Conservation (phyloP, 2,797 vertebrate genomes). For the Monodelphis domestica region DNA sequence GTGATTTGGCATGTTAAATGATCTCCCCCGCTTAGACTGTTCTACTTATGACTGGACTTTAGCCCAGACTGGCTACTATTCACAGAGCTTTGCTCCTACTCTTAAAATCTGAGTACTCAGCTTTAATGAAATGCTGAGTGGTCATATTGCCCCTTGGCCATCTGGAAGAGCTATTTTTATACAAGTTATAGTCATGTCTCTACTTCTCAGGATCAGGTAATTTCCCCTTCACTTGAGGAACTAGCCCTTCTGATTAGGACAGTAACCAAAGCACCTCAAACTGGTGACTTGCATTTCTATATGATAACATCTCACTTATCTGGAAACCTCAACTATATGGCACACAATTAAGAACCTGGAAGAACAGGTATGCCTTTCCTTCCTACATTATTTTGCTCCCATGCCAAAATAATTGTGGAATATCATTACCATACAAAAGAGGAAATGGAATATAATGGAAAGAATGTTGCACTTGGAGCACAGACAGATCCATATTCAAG, state of each 20-base stretch:
- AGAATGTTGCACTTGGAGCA: neutral
- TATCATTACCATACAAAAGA: neutral
- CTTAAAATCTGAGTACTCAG: constrained; percentile 68
- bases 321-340: constrained; percentile 42
- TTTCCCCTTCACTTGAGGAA: constrained; percentile 72
- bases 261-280: constrained; percentile 56
- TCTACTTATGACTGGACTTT: constrained; percentile 66
- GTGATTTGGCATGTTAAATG: constrained; percentile 62
- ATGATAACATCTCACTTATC: constrained; percentile 50
- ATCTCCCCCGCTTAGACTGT: constrained; percentile 60
- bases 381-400: neutral
- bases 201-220: constrained; percentile 71
- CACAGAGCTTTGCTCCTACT: constrained; percentile 62
- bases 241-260: constrained; percentile 63
- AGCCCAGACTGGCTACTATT: constrained; percentile 70
- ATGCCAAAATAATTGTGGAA: neutral
- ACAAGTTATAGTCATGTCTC: constrained; percentile 66
- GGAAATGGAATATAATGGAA: neutral
- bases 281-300: constrained; percentile 61
- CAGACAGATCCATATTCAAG: neutral
- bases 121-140: constrained; percentile 69
- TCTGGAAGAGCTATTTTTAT: constrained; percentile 79
- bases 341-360: neutral
- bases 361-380: neutral
- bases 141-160: constrained; percentile 66